Conservation (phyloP, 2,113 vertebrate genomes). For the Heloderma charlesbogerti region DNA sequence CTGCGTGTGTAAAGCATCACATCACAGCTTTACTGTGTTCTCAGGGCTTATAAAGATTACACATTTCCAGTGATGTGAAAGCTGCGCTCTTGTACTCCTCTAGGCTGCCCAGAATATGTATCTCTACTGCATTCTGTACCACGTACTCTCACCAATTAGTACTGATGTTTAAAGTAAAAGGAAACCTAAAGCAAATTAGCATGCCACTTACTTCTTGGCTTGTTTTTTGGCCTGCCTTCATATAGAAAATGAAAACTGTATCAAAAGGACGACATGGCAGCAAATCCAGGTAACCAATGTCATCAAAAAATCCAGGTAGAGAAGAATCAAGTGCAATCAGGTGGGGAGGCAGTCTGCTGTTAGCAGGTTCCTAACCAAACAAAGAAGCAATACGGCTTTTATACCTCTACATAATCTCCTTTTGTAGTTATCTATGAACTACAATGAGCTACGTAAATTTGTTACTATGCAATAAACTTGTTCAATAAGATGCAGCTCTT, state of each 20-base stretch:
- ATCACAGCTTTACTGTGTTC: background rate
- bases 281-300: slow-evolving; percentile 93
- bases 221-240: slow-evolving; percentile 95
- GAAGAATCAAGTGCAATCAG: slow-evolving; percentile 94
- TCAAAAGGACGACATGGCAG: slow-evolving; percentile 95
- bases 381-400: slow-evolving; percentile 31
- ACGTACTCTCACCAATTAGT: background rate
- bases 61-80: background rate
- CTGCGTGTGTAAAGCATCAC: background rate
- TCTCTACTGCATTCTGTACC: background rate
- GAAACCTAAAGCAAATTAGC: background rate
- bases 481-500: background rate
- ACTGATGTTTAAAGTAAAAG: background rate
- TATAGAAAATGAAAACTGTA: slow-evolving; percentile 97
- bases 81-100: background rate
- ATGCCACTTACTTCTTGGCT: slow-evolving; percentile 86
- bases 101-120: background rate
- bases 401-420: slow-evolving; percentile 1
- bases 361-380: slow-evolving; percentile 86
- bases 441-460: background rate
- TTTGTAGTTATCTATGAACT: slow-evolving; percentile 2
- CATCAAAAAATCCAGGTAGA: slow-evolving; percentile 93
- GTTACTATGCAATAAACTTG: background rate
- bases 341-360: slow-evolving; percentile 96
- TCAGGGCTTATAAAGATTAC: background rate